phyloP scores from a whole-genome alignment of 2,888 invertebrate genomes.

The Cyaniris semiargus region DNA sequence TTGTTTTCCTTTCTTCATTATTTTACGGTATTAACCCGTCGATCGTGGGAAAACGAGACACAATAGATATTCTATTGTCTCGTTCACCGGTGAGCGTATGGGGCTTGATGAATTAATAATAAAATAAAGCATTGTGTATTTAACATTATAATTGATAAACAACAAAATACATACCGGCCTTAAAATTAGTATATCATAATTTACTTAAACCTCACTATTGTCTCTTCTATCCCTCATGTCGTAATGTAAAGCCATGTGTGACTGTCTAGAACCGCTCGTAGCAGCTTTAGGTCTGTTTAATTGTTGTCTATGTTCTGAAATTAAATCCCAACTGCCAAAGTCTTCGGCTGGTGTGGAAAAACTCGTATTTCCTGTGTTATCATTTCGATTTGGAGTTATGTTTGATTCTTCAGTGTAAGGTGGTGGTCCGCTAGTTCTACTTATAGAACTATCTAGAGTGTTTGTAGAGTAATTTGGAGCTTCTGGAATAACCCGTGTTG shows the following conservation, averaged over 20 bases:
- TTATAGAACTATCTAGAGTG: constrained; percentile 69
- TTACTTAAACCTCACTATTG: constrained; percentile 58
- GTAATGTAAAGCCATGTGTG: constrained; percentile 62
- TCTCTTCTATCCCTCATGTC: constrained; percentile 47
- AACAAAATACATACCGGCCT: neutral
- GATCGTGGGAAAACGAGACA: too few relatives aligned
- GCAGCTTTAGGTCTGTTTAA: constrained; percentile 51
- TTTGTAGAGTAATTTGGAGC: constrained; percentile 54
- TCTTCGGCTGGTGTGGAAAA: constrained; percentile 57
- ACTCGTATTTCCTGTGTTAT: constrained; percentile 57
- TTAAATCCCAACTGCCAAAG: constrained; percentile 73
- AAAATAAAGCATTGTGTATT: neutral
- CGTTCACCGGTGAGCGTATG: too few relatives aligned
- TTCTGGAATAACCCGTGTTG: constrained; percentile 35
- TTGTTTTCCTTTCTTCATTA: too few relatives aligned
- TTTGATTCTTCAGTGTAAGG: constrained; percentile 54
- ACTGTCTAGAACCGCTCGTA: constrained; percentile 45
- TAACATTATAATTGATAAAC: neutral
- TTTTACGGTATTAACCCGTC: too few relatives aligned
- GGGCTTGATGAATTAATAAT: too few relatives aligned
- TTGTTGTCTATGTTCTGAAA: constrained; percentile 75
- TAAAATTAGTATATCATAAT: neutral
- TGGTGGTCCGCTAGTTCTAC: constrained; percentile 65
- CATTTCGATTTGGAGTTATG: constrained; percentile 47
- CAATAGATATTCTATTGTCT: too few relatives aligned